phyloP scores from a whole-genome alignment of 2,888 invertebrate genomes.

The Priocnemis perturbator region DNA sequence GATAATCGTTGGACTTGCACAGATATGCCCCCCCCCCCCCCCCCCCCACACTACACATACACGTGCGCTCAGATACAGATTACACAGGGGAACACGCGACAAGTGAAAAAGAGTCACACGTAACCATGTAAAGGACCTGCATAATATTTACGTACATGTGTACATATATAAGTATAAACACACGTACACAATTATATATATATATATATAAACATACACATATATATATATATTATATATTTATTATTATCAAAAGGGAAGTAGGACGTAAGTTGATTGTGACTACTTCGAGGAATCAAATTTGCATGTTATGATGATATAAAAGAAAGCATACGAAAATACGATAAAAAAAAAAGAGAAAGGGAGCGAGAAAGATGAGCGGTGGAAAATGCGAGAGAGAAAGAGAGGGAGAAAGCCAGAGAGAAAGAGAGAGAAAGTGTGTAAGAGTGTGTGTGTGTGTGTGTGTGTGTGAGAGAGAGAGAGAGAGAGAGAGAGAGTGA shows the following conservation, averaged over 20 bases:
- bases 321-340: constrained; percentile 1
- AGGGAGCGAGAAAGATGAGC: constrained; percentile 22
- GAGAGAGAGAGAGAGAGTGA: constrained; percentile 22
- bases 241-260: constrained; percentile 58
- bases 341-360: constrained; percentile 2
- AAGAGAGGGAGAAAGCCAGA: constrained; percentile 14
- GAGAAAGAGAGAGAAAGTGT: neutral
- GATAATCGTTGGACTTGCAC: neutral
- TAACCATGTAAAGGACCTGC: constrained; percentile 54
- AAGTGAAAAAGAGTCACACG: constrained; percentile 14
- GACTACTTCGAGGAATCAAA: constrained; percentile 67
- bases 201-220: constrained; percentile 38
- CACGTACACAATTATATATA: constrained; percentile 43
- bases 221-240: constrained; percentile 46
- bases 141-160: constrained; percentile 52
- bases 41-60: neutral
- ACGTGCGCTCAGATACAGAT: constrained; percentile 20
- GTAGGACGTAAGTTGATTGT: constrained; percentile 59
- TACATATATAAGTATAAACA: constrained; percentile 43
- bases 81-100: constrained; percentile 10
- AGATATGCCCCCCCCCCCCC: constrained; percentile 10
- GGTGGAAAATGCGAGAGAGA: constrained; percentile 14
- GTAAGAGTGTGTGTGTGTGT: neutral
- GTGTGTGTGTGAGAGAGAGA: no score
- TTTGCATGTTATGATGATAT: constrained; percentile 62